Base-by-base conservation (phyloP, 2,888 invertebrate genomes). In the Lumbricus terrestris region DNA sequence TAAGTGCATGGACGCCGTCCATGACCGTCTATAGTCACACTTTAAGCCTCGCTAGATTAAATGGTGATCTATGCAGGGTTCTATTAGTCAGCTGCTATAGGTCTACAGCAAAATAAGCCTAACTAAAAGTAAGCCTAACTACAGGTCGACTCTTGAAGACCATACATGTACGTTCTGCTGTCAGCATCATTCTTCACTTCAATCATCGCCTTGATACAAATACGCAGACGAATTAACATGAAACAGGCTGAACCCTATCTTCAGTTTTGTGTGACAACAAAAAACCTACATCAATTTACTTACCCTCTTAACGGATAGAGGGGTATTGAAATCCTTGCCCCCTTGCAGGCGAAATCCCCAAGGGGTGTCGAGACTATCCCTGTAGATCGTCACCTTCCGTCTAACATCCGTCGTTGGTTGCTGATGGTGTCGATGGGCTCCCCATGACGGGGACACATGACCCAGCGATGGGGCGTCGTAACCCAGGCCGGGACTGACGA, bases 261-360 rank as follows among this genome's bases (percentile, higher is more conserved):
- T 69, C 23, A 69, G n/a, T 69, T 69, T n/a, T 69, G 29, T 0
- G 18, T 18, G 18, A 69, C 69, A n/a, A 69, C 0, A 69, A 69
- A 69, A 69, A 54, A n/a, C 0, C n/a, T 69, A 69, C 69, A 88
- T 40, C 8, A 0, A 18, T 82, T 29, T 11, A 37, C 85, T 83
- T 83, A 90, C 90, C 89, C 89, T 89, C 42, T 89, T 89, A 33
- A 90, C 89, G 18, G 42, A 42, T 42, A 90, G 89, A 33, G 90
- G 69, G 33, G 82, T 34, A 20, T 88, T 83, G 33, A 83, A 38
- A 42, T 89, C 90, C 37, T 37, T 69, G 15, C 89, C 90, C 89
- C 90, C 89, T 37, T 82, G 89, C 85, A 90, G 83, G 20, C 69
- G 88, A 83, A 90, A 90, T 35, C 90, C 90, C 90, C 90, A 90